Conservation (phyloP, 2,888 invertebrate genomes). For the Polydrusus pterygomalis region DNA sequence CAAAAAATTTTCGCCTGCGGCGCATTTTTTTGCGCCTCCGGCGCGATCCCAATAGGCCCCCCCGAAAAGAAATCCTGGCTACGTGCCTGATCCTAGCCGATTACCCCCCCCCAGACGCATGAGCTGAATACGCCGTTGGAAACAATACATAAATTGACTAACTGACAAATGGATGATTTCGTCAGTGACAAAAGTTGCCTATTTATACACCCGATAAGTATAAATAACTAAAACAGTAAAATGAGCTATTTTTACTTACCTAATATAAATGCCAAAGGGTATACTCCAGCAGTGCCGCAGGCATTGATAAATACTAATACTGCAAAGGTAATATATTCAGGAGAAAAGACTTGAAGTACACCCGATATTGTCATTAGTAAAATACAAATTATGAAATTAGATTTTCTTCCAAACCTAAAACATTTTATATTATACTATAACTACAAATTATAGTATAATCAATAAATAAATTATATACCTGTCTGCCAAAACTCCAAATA, state of each 20-base stretch:
- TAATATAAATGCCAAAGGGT: conserved; percentile 77
- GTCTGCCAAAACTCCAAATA: conserved; percentile 78
- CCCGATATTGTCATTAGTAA: conserved; percentile 77
- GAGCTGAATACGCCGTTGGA: no score
- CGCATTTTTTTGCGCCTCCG: no score
- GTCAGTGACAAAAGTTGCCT: no score
- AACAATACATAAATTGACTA: no score
- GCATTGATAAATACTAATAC: conserved; percentile 76
- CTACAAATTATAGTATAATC: not conserved
- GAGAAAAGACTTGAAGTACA: conserved; percentile 74
- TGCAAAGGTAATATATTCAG: conserved; percentile 74
- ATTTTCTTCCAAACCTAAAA: conserved; percentile 76
- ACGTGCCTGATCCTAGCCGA: no score
- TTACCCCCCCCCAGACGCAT: no score
- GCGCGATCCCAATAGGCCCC: no score
- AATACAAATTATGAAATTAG: conserved; percentile 76
- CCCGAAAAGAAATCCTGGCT: no score
- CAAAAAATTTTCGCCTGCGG: no score
- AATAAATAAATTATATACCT: conserved; percentile 68
- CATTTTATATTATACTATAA: not conserved
- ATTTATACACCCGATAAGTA: no score
- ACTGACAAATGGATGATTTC: no score
- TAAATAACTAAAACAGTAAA: no score
- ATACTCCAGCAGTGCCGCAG: conserved; percentile 78
- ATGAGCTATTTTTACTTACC: conserved; percentile 64